A percentile compares a stretch with the other conserved stretches of the same genome.
phyloP scores from a whole-genome alignment of 2,113 vertebrate genomes.

The Diadophis punctatus region DNA sequence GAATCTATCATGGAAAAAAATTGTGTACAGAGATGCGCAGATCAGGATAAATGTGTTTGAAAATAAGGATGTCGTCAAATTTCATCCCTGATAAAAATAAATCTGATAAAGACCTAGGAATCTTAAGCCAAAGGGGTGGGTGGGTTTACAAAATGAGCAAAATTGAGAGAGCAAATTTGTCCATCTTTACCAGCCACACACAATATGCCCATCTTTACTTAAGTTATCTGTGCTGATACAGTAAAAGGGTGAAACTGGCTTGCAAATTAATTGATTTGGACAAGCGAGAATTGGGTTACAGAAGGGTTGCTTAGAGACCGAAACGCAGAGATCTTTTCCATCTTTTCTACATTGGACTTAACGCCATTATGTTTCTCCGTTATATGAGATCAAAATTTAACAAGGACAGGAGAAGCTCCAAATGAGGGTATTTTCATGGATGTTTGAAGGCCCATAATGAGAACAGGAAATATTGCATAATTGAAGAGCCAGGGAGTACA shows the following conservation, averaged over 20 bases:
- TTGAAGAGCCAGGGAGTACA: slow-evolving; percentile 62
- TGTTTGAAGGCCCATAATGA: slow-evolving; percentile 67
- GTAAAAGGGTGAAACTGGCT: not conserved
- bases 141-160: not conserved
- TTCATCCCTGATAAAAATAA: not conserved
- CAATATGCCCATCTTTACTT: not conserved
- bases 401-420: slow-evolving; percentile 58
- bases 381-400: slow-evolving; percentile 63
- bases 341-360: slow-evolving; percentile 8
- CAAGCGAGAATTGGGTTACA: not conserved
- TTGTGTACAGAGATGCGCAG: not conserved
- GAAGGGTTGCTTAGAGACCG: not conserved
- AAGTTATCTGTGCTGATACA: not conserved
- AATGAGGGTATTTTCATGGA: slow-evolving; percentile 62
- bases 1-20: not conserved
- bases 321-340: not conserved
- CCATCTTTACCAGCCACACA: not conserved
- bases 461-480: slow-evolving; percentile 65
- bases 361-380: slow-evolving; percentile 50
- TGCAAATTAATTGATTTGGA: not conserved
- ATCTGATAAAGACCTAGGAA: not conserved
- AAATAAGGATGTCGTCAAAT: not conserved
- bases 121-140: not conserved
- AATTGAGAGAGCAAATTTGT: not conserved
- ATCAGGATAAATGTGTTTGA: not conserved